phyloP scores from a whole-genome alignment of 1,140 invertebrate species.

The Sitobion miscanthi region DNA sequence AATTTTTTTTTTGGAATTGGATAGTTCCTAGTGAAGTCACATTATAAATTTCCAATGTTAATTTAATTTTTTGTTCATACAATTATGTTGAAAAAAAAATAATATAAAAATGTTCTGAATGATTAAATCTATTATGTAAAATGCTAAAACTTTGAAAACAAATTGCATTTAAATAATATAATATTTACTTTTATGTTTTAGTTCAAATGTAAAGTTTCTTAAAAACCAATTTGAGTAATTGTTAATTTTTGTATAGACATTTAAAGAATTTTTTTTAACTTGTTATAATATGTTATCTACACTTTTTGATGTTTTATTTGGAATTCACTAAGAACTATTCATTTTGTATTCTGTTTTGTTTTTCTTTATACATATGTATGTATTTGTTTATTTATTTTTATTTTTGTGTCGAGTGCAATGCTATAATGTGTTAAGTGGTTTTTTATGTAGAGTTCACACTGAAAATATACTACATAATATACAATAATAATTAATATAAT shows the following conservation, averaged over 20 bases:
- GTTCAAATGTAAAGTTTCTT: conserved; percentile 34
- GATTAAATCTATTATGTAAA: conserved; percentile 2
- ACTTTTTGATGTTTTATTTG: conserved; percentile 37
- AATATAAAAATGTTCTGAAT: background rate
- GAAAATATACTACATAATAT: conserved; percentile 46
- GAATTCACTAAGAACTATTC: conserved; percentile 46
- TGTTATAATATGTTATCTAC: conserved; percentile 19
- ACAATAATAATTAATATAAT: conserved; percentile 53
- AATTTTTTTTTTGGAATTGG: conserved; percentile 10
- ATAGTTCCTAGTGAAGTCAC: conserved; percentile 40
- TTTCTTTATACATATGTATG: conserved; percentile 36
- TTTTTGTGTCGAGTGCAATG: conserved; percentile 53
- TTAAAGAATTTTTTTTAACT: background rate
- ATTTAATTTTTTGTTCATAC: background rate
- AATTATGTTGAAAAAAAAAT: background rate
- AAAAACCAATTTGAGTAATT: conserved; percentile 20
- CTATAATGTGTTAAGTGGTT: conserved; percentile 45
- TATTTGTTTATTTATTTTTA: conserved; percentile 52
- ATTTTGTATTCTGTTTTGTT: conserved; percentile 30
- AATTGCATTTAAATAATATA: conserved; percentile 33
- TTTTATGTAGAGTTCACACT: conserved; percentile 43
- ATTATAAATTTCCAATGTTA: conserved; percentile 12
- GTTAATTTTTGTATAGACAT: conserved; percentile 44
- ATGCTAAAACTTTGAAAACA: conserved; percentile 7
- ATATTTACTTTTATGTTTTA: conserved; percentile 43